Evolutionary conservation across 2,797 vertebrate species (phyloP).

Genomic region (Rhinella marina): DNA sequence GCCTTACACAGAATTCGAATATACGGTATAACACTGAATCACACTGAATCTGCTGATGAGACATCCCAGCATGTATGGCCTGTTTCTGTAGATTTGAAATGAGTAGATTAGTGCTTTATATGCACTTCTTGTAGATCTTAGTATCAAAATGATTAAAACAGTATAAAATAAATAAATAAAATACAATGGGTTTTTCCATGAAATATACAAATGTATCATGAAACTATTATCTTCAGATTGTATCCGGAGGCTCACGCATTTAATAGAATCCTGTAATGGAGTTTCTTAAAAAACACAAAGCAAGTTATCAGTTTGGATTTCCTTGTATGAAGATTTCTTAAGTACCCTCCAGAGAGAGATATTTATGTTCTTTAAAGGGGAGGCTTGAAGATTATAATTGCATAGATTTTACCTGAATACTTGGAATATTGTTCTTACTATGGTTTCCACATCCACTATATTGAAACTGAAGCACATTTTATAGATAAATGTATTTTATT

Average conservation of each 20-base stretch:
- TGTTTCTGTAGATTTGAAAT: background rate
- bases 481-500: background rate
- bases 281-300: constrained; percentile 22
- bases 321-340: constrained; percentile 2
- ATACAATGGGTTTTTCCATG: background rate
- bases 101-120: background rate
- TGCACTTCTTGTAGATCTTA: background rate
- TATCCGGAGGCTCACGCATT: constrained; percentile 37
- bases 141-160: background rate
- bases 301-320: constrained; percentile 29
- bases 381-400: background rate
- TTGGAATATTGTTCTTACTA: background rate
- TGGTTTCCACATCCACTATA: background rate
- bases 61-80: background rate
- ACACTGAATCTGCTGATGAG: background rate
- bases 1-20: too few species aligned
- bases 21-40: background rate
- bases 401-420: background rate
- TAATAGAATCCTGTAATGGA: constrained; percentile 34
- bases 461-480: background rate
- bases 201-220: constrained; percentile 21
- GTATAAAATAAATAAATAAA: background rate
- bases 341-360: constrained; percentile 22
- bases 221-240: constrained; percentile 40
- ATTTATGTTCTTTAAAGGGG: background rate